A percentile compares a stretch with the other conserved stretches of the same genome.
Evolutionary conservation across 2,888 invertebrate genomes (phyloP).

Genomic region (Orthosia cruda): DNA sequence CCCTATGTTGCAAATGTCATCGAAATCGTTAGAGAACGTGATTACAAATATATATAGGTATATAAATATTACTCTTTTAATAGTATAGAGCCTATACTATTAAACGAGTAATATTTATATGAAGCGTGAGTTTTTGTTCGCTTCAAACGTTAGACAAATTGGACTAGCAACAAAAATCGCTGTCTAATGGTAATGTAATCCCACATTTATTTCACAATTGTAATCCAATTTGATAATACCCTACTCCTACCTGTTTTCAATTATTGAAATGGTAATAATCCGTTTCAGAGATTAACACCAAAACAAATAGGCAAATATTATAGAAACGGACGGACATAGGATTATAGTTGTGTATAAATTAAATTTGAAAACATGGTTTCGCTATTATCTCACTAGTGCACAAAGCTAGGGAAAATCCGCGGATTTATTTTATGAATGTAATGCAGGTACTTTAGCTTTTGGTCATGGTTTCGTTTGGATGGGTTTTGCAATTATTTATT

Average conservation of each 20-base stretch:
- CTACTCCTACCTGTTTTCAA: slow-evolving; percentile 63
- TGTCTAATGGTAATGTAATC: slow-evolving; percentile 27
- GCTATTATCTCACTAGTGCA: slow-evolving; percentile 62
- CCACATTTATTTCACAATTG: slow-evolving; percentile 37
- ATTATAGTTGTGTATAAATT: slow-evolving; percentile 65
- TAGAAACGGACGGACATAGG: slow-evolving; percentile 49
- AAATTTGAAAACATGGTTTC: slow-evolving; percentile 57
- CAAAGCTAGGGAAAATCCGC: slow-evolving; percentile 46
- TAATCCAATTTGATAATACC: slow-evolving; percentile 51
- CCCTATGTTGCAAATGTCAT: no score
- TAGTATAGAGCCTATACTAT: no score
- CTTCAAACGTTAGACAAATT: slow-evolving; percentile 1
- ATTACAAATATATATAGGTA: no score
- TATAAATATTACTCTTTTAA: no score
- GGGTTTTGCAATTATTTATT: slow-evolving; percentile 24
- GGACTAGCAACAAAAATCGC: not conserved
- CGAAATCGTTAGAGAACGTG: no score
- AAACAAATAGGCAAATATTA: slow-evolving; percentile 75
- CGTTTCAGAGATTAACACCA: slow-evolving; percentile 71
- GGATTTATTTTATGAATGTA: slow-evolving; percentile 48
- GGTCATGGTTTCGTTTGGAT: slow-evolving; percentile 10
- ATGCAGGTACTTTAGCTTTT: slow-evolving; percentile 27
- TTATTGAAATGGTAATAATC: slow-evolving; percentile 71
- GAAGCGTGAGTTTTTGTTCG: no score
- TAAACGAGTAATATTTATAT: no score